Conservation (phyloP, 1,140 invertebrate genomes). For the Calycopis cecrops region DNA sequence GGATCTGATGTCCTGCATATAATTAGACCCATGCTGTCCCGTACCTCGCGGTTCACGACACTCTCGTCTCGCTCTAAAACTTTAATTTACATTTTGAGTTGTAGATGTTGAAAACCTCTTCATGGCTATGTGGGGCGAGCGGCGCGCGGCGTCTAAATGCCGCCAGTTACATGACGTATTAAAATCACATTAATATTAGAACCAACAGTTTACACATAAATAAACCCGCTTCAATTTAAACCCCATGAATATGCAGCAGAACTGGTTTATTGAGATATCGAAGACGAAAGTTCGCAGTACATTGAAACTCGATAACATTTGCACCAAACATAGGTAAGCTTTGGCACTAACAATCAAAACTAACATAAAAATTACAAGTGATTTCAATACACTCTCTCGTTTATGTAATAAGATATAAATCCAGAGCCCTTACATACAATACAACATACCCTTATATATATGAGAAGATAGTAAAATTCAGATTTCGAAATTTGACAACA, state of each 20-base stretch:
- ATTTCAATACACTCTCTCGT: too few relatives aligned
- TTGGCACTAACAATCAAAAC: background rate
- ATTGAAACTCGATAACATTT: background rate
- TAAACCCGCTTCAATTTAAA: background rate
- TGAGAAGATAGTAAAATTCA: too few relatives aligned
- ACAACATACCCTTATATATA: too few relatives aligned
- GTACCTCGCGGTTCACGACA: too few relatives aligned
- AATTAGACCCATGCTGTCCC: too few relatives aligned
- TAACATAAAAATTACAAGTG: too few relatives aligned
- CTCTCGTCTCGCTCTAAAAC: too few relatives aligned
- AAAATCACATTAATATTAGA: conserved; percentile 5
- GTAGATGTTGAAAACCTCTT: background rate
- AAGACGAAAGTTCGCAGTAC: background rate
- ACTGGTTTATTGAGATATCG: background rate
- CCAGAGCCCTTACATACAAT: too few relatives aligned
- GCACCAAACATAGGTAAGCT: background rate
- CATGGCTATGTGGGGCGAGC: background rate
- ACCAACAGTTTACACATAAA: background rate
- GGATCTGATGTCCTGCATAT: too few relatives aligned
- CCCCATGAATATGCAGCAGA: background rate
- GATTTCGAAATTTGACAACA: too few relatives aligned
- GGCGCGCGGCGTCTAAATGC: background rate
- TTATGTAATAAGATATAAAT: too few relatives aligned
- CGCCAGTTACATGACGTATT: conserved; percentile 4
- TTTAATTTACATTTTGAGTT: too few relatives aligned